A percentile compares a stretch with the other conserved stretches of the same genome.
These are phyloP conservation scores for Scaptodrosophila lebanonensis DNA, from an alignment of 1,140 invertebrate species.

Conservation along the genomic window DNA sequence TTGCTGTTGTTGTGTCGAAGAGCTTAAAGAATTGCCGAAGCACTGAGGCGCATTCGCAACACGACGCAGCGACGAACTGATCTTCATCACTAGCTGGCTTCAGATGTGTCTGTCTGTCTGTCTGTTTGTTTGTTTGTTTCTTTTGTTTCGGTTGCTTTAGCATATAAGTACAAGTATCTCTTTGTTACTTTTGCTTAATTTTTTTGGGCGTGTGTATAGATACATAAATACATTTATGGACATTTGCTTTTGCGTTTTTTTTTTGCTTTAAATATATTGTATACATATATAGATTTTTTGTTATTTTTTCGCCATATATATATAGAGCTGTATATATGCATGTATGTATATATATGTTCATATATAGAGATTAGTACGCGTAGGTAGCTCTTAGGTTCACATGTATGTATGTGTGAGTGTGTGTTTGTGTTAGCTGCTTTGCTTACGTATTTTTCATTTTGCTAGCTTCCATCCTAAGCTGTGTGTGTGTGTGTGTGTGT, in stretches of 20 bases:
- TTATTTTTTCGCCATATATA: conserved; percentile 23
- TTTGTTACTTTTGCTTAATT: conserved; percentile 7
- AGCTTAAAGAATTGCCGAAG: too few relatives aligned
- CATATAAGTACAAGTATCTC: conserved; percentile 27
- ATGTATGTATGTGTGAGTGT: conserved; percentile 26
- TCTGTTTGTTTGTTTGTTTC: not conserved
- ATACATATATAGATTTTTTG: conserved; percentile 44
- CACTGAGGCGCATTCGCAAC: too few relatives aligned
- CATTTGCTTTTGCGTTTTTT: conserved; percentile 50
- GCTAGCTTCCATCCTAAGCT: not conserved
- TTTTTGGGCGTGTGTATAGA: conserved; percentile 57
- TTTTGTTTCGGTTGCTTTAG: conserved; percentile 19
- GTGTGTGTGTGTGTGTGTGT: conserved; percentile 8
- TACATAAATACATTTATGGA: conserved; percentile 74
- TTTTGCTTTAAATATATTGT: conserved; percentile 57
- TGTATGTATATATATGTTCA: conserved; percentile 35
- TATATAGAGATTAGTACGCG: conserved; percentile 68
- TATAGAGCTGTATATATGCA: conserved; percentile 1
- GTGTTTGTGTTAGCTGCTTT: conserved; percentile 16
- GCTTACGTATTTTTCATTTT: conserved; percentile 35
- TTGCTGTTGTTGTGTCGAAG: too few relatives aligned
- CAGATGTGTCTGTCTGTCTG: not conserved
- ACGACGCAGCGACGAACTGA: too few relatives aligned
- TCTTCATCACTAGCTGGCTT: too few relatives aligned
- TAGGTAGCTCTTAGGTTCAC: conserved; percentile 71